These are phyloP conservation scores for Elephas maximus DNA, from an alignment of 2,113 vertebrate genomes.

Conservation along the genomic window DNA sequence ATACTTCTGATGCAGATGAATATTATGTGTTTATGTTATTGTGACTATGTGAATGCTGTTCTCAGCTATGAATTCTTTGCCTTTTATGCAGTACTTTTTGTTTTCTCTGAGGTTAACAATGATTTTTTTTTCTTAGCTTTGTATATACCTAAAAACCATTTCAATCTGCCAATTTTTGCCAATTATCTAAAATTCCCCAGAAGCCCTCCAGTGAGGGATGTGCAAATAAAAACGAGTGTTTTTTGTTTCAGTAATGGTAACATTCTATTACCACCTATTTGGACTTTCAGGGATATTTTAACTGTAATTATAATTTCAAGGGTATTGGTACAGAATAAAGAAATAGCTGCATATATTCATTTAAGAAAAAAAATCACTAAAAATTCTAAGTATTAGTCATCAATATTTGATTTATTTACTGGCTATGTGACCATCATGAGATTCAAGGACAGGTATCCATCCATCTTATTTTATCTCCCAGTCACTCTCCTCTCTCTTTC, in stretches of 20 bases:
- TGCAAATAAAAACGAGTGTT: neutral
- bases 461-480: neutral
- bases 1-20: neutral
- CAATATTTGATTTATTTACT: neutral
- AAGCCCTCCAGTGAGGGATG: neutral
- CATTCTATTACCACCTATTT: neutral
- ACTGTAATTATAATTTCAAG: neutral
- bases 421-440: neutral
- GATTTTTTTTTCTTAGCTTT: constrained; percentile 11
- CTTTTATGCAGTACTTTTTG: neutral
- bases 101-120: neutral
- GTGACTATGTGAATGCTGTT: neutral
- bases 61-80: constrained; percentile 14
- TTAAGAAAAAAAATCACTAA: constrained; percentile 15
- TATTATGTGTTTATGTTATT: neutral
- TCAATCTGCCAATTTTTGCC: neutral
- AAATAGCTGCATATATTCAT: neutral
- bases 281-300: neutral
- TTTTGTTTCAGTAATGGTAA: constrained; percentile 11
- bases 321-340: neutral
- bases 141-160: neutral
- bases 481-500: neutral
- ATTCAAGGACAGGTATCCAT: neutral
- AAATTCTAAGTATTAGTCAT: neutral
- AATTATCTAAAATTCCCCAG: neutral